These are phyloP conservation scores for Epizoanthus stellaris DNA, from an alignment of 92 coral and sea anemone species.

Conservation along the genomic window DNA sequence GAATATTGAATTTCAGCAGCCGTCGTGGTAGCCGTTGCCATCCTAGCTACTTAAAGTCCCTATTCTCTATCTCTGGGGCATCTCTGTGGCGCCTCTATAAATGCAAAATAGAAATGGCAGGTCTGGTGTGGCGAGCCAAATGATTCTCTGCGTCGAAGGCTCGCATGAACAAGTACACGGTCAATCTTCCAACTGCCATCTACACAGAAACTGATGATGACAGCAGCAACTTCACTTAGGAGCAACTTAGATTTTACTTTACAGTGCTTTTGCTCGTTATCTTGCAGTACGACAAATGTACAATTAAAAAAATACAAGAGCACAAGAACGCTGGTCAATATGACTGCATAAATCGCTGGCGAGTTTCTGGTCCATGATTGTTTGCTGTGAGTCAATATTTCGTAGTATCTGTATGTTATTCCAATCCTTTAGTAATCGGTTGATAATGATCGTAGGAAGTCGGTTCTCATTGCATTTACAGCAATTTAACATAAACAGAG, in stretches of 20 bases:
- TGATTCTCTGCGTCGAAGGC: too few species aligned
- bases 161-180: too few species aligned
- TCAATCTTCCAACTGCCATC: too few species aligned
- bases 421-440: not conserved
- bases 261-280: not conserved
- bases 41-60: too few species aligned
- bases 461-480: constrained; percentile 1
- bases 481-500: constrained; percentile 18
- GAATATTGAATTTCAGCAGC: too few species aligned
- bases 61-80: too few species aligned
- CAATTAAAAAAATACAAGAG: not conserved
- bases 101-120: too few species aligned
- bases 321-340: not conserved
- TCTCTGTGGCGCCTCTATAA: too few species aligned
- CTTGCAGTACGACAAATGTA: not conserved
- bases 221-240: too few species aligned
- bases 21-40: too few species aligned
- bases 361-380: not conserved
- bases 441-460: constrained; percentile 7
- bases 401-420: not conserved
- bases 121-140: too few species aligned
- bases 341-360: not conserved
- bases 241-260: not conserved
- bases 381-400: not conserved
- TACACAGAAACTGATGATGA: too few species aligned